Evolutionary conservation across 2,888 invertebrate genomes (phyloP).

Genomic region (Netelia inedita): DNA sequence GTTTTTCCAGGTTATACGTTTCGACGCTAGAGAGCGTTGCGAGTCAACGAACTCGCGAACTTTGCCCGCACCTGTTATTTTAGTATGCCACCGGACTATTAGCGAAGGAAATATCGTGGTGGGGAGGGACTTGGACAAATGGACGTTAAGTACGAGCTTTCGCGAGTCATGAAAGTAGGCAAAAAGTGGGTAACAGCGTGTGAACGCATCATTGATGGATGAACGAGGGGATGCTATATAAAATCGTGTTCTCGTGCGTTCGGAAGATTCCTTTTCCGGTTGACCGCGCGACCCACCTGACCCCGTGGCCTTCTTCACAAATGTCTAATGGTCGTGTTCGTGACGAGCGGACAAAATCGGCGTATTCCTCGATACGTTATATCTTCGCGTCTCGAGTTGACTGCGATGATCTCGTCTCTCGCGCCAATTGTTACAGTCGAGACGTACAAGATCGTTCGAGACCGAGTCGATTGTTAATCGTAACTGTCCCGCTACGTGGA

Average conservation of each 20-base stretch:
- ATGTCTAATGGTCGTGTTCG: slow-evolving; percentile 16
- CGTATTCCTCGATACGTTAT: background rate
- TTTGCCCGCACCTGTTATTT: slow-evolving; percentile 29
- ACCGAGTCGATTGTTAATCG: slow-evolving; percentile 58
- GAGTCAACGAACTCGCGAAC: slow-evolving; percentile 28
- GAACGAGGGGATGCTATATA: slow-evolving; percentile 9
- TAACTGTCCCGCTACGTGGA: slow-evolving; percentile 36
- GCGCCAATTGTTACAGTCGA: slow-evolving; percentile 49
- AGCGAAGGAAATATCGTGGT: background rate
- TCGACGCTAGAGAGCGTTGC: background rate
- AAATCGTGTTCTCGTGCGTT: background rate
- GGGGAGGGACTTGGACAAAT: slow-evolving; percentile 25
- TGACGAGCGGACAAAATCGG: background rate
- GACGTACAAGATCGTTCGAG: slow-evolving; percentile 54
- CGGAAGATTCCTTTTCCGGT: slow-evolving; percentile 34
- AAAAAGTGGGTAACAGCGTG: slow-evolving; percentile 33
- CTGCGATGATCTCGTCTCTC: slow-evolving; percentile 60
- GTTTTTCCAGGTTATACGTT: background rate
- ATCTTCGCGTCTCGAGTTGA: slow-evolving; percentile 22
- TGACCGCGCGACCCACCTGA: slow-evolving; percentile 30
- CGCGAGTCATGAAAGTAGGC: background rate
- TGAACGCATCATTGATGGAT: slow-evolving; percentile 37
- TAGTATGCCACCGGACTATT: slow-evolving; percentile 27
- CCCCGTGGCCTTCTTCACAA: slow-evolving; percentile 28
- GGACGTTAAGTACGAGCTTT: slow-evolving; percentile 26